A percentile compares a stretch with the other conserved stretches of the same genome.
Conservation (phyloP, 2,113 vertebrate genomes). For the Cinclus mexicanus region DNA sequence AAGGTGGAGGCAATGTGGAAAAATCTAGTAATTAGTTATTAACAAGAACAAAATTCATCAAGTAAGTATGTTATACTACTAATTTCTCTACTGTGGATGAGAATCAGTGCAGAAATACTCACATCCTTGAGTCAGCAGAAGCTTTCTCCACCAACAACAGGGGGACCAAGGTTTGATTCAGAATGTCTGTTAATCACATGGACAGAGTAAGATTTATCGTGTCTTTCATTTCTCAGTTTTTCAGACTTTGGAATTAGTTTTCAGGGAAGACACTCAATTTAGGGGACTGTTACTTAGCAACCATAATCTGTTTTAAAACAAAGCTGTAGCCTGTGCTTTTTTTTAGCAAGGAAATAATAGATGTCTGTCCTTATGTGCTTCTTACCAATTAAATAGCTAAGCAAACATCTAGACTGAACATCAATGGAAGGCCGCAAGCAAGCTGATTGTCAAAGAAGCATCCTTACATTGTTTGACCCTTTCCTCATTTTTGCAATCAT, state of each 20-base stretch:
- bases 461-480: neutral
- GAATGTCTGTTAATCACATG: neutral
- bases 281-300: constrained; percentile 51
- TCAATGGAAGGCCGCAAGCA: neutral
- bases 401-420: neutral
- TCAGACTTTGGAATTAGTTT: constrained; percentile 17
- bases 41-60: neutral
- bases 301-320: constrained; percentile 43
- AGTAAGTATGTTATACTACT: neutral
- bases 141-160: neutral
- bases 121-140: neutral
- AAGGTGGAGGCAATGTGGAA: neutral
- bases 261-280: neutral
- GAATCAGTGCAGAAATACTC: neutral
- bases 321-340: constrained; percentile 3
- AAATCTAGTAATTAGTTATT: neutral
- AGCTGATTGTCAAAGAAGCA: neutral
- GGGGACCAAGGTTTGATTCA: neutral
- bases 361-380: neutral
- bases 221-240: constrained; percentile 2
- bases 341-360: neutral
- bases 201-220: neutral
- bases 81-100: neutral
- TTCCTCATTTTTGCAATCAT: neutral
- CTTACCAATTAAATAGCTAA: constrained; percentile 10